Conservation (phyloP, 1,140 invertebrate species). For the Aradophagus sp. region DNA sequence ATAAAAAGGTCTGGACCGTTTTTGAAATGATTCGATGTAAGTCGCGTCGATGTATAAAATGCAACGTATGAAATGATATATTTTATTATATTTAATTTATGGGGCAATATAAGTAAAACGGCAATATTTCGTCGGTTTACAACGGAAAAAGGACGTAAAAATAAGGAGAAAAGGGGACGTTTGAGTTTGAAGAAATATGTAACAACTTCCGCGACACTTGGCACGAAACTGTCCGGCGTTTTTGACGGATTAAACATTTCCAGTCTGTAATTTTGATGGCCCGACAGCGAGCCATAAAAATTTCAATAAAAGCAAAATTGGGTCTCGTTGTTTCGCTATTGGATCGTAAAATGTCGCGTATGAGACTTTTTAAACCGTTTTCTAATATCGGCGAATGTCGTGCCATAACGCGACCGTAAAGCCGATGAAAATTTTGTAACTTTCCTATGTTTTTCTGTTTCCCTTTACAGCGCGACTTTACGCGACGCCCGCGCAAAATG, state of each 20-base stretch:
- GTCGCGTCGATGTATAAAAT: too few species aligned
- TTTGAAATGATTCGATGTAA: too few species aligned
- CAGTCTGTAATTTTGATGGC: slow-evolving; percentile 27
- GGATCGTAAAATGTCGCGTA: slow-evolving; percentile 47
- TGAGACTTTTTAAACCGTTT: slow-evolving; percentile 44
- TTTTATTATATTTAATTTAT: too few species aligned
- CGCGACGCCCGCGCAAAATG: slow-evolving; percentile 38
- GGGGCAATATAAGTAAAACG: too few species aligned
- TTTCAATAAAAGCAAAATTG: slow-evolving; percentile 49
- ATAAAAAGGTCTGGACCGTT: too few species aligned
- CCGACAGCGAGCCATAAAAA: slow-evolving; percentile 22
- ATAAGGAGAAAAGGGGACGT: too few species aligned
- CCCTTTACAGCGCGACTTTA: slow-evolving; percentile 35
- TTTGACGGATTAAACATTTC: slow-evolving; percentile 23
- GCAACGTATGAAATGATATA: too few species aligned
- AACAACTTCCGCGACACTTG: too few species aligned
- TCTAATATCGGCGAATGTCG: slow-evolving; percentile 46
- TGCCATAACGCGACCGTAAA: slow-evolving; percentile 38
- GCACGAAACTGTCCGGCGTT: too few species aligned
- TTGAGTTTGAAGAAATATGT: too few species aligned
- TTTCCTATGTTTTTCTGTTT: slow-evolving; percentile 36
- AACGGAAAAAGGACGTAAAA: too few species aligned
- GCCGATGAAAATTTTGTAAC: slow-evolving; percentile 49
- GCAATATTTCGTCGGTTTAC: too few species aligned
- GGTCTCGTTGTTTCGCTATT: slow-evolving; percentile 49